Evolutionary conservation across 2,797 vertebrate species (phyloP).

Genomic region (Cottoperca gobio): DNA sequence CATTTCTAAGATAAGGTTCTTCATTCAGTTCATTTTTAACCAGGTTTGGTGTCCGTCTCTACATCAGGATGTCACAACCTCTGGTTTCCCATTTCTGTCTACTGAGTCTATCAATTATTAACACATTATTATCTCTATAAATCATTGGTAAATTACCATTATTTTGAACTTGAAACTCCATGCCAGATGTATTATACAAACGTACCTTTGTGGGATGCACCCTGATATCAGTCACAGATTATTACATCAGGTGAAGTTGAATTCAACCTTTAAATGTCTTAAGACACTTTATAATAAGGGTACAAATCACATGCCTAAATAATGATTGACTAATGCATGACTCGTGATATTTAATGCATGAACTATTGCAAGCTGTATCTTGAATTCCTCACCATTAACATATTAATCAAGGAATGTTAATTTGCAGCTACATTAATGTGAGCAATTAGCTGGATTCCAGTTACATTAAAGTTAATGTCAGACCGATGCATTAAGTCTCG

Average conservation of each 20-base stretch:
- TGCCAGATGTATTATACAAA: background rate
- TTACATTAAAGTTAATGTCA: background rate
- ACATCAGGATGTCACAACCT: background rate
- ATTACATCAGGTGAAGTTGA: background rate
- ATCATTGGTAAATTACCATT: background rate
- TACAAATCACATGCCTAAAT: background rate
- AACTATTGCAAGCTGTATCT: background rate
- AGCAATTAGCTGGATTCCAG: background rate
- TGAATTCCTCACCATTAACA: background rate
- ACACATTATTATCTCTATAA: background rate
- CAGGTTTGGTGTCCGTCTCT: background rate
- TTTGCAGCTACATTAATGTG: background rate
- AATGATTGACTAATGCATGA: background rate
- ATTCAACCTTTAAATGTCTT: background rate
- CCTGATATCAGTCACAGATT: background rate
- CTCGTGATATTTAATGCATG: background rate
- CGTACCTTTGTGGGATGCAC: background rate
- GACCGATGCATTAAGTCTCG: background rate
- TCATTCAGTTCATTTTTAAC: background rate
- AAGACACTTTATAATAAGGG: background rate
- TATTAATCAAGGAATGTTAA: background rate
- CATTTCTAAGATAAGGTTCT: slow-evolving; percentile 17
- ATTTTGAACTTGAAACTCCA: background rate
- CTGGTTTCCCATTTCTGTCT: background rate
- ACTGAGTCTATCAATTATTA: background rate